Evolutionary conservation across 2,113 vertebrate genomes (phyloP).

Genomic region (Etia nguti): DNA sequence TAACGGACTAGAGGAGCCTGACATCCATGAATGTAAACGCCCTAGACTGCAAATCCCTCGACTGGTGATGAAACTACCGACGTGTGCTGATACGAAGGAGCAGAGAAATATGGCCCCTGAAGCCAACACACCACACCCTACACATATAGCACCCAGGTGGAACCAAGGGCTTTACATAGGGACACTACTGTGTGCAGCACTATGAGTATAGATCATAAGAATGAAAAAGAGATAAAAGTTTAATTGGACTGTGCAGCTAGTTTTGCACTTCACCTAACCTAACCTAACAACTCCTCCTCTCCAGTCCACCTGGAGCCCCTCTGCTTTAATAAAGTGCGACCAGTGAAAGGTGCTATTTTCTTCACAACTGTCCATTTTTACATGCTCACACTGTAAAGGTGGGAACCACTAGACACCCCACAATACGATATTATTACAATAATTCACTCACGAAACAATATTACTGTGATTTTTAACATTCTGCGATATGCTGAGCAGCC

Average conservation of each 20-base stretch:
- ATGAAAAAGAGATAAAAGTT: neutral
- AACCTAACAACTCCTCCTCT: neutral
- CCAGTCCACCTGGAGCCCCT: neutral
- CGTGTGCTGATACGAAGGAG: neutral
- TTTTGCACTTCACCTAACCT: rapidly evolving
- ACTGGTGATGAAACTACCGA: neutral
- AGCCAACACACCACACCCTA: neutral
- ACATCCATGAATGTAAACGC: neutral
- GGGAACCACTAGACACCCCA: neutral
- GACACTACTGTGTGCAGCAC: neutral
- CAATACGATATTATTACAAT: rapidly evolving
- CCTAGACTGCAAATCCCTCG: neutral
- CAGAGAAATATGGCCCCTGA: neutral
- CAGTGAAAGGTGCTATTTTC: neutral
- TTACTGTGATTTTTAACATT: neutral
- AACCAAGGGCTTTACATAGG: neutral
- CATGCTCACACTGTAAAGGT: neutral
- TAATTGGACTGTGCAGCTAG: neutral
- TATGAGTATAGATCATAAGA: neutral
- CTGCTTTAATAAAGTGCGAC: neutral
- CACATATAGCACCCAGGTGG: neutral
- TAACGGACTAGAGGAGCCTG: neutral
- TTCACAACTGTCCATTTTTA: neutral
- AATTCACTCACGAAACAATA: neutral
- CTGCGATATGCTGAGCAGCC: neutral